Evolutionary conservation across 2,113 vertebrate genomes (phyloP).

Genomic region (Glareola pratincola): DNA sequence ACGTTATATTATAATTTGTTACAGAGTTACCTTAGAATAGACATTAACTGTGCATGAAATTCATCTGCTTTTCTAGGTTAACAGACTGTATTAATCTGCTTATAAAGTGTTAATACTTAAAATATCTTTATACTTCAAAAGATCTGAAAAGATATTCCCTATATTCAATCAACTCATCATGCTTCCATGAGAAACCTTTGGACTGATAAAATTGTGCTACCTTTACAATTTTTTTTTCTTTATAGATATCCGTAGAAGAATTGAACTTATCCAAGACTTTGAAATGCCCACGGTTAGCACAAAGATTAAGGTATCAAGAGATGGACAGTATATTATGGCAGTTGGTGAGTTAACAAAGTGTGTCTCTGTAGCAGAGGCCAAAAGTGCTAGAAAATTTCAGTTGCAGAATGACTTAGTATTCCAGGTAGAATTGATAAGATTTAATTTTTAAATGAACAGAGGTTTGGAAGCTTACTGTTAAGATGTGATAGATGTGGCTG

Average conservation of each 20-base stretch:
- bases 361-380: neutral
- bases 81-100: neutral
- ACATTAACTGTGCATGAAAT: neutral
- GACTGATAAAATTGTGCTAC: neutral
- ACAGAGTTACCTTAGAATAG: neutral
- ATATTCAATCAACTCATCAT: neutral
- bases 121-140: neutral
- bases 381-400: neutral
- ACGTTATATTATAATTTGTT: neutral
- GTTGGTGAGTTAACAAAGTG: slow-evolving; percentile 77
- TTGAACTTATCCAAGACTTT: slow-evolving; percentile 98
- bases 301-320: slow-evolving; percentile 90
- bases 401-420: neutral
- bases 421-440: neutral
- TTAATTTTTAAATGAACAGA: neutral
- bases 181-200: neutral
- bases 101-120: neutral
- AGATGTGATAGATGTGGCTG: neutral
- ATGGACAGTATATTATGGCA: slow-evolving; percentile 95
- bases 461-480: neutral
- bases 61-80: neutral
- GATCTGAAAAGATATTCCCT: neutral
- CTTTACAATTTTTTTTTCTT: neutral
- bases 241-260: slow-evolving; percentile 91
- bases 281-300: slow-evolving; percentile 96